These are phyloP conservation scores for Myotis daubentonii DNA, from an alignment of 2,797 vertebrate species.

Conservation along the genomic window DNA sequence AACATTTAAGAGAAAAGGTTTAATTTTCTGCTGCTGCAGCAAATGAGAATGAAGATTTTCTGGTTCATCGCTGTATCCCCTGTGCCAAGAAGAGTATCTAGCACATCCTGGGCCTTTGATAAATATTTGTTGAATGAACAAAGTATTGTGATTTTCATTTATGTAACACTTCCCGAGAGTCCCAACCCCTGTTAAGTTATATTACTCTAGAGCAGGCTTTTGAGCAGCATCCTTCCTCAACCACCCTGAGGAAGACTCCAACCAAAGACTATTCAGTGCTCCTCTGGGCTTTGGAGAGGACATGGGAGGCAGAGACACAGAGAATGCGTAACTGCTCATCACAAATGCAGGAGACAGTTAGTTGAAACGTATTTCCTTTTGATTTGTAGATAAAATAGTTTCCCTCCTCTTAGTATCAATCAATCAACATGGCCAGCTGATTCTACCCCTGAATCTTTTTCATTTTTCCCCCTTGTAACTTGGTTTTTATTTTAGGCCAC, in stretches of 20 bases:
- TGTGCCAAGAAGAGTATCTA: neutral
- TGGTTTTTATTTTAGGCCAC: neutral
- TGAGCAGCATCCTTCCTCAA: neutral
- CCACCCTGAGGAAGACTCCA: neutral
- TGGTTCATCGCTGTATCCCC: neutral
- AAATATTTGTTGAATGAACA: slow-evolving; percentile 3
- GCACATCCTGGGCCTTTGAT: neutral
- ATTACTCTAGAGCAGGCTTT: neutral
- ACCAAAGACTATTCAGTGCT: neutral
- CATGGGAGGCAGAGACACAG: neutral
- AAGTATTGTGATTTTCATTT: neutral
- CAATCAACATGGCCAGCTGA: neutral
- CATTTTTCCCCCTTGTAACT: neutral
- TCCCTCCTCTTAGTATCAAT: neutral
- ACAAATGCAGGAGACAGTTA: neutral
- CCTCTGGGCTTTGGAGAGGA: neutral
- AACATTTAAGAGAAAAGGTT: neutral
- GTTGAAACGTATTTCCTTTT: slow-evolving; percentile 21
- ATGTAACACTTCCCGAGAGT: neutral
- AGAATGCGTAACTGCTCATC: neutral
- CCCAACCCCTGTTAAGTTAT: neutral
- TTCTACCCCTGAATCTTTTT: neutral
- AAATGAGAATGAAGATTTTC: neutral
- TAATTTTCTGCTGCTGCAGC: neutral
- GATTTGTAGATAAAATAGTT: neutral